Base-by-base conservation (phyloP, 2,888 invertebrate genomes). In the Venusia cambrica region DNA sequence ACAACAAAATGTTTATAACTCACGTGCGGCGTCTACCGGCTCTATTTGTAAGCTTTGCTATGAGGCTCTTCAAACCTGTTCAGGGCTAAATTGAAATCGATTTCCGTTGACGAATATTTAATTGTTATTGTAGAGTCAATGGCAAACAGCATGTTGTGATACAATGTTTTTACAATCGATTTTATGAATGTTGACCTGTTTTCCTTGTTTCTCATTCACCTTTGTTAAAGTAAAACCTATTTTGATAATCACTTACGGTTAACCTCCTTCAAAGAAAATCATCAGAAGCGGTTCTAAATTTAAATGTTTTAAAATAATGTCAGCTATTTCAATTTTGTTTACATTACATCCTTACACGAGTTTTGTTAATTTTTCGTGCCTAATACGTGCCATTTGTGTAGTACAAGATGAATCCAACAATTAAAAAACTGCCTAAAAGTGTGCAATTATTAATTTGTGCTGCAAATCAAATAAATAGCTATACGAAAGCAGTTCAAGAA, bases 401-500 rank as follows among this genome's bases (percentile, higher is more conserved):
- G 1, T 7, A 21, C 5, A 37, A 12, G 24, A 40, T 40, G 40
- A 28, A 22, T 5, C 10, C 7, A 8, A 6, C 26, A 5, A 45
- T 84, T 32, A 71, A 62, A 48, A 72, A 66, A 51, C 61, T 85
- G 40, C 56, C 76, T 24, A 40, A 45, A 12, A 79, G 87, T 46
- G 81, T 92, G 17, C 83, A 88, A 54, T 74, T 79, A 2, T 57
- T 81, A 44, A 68, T 93, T 42, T 73, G 89, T 56, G 90, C 92
- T 26, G 89, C 90, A 14, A 68, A 85, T 25, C 81, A 88, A 48
- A 81, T 92, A 41, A 88, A 87, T 29, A 89, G 69, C 56, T 79
- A 87, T 31, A 73, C 87, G 16, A 90, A 88, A 57, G 91, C 90
- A 53, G 80, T 92, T 14, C 89, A 89, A 56, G 92, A 93, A 84